Base-by-base conservation (phyloP, 2,797 vertebrate species). In the Sebastes glaucus region DNA sequence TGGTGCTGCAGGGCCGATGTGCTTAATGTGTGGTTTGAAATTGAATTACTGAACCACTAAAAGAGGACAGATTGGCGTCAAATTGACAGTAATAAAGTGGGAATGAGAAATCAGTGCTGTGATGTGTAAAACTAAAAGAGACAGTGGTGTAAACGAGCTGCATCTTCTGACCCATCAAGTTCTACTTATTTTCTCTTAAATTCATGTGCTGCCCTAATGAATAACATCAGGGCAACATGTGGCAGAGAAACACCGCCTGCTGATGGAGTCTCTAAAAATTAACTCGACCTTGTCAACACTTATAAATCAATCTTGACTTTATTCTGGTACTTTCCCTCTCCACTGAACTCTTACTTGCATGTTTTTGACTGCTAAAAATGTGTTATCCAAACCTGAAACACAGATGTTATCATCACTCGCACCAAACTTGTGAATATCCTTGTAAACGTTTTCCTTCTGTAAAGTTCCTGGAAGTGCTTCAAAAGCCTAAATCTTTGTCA, bases 71-170 rank as follows among this genome's bases (percentile, higher is more conserved):
- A 76, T 4, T 16, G 72, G 57, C 53, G 59, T 81, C 64, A 61
- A 46, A 83, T 11, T 28, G 67, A 80, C 82, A 16, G 63, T 83
- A 87, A 92, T 86, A 49, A 87, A 81, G 87, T 61, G 63, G 16
- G 77, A 82, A 82, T 32, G 35, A 74, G 62, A 52, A 76, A 53
- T n/a, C n/a, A 30, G 30, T 11, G 60, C 57, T 9, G 32, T 14
- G 32, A 22, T 18, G n/a, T 23, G 13, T 35, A 8, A 14, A 35
- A 22, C 20, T 4, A 42, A 23, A 63, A 63, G n/a, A 64, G 22
- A 25, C 33, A 35, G 30, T 23, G 61, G 22, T 3, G 49, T 53
- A n/a, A 53, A 53, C n/a, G 20, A 53, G 0, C 59, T n/a, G 20
- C 60, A 20, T 20, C 57, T 57, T 57, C 56, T 57, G 56, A 57